Conservation (phyloP, 2,797 vertebrate genomes). For the Hemitrygon akajei region DNA sequence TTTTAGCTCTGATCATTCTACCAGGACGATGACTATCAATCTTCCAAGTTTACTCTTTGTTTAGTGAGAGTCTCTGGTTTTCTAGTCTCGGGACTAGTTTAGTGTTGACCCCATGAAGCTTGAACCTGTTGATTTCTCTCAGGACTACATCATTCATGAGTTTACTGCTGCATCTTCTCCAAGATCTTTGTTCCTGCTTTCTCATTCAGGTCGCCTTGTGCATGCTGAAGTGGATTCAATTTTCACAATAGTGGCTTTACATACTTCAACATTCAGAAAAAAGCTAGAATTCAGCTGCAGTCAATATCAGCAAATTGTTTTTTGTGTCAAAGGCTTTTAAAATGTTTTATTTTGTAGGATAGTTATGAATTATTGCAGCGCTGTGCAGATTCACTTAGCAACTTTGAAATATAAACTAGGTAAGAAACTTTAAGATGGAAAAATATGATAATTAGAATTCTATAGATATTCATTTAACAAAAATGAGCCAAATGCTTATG, state of each 20-base stretch:
- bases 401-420: neutral
- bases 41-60: too few species aligned
- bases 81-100: too few species aligned
- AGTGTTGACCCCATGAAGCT: too few species aligned
- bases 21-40: too few species aligned
- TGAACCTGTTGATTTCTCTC: too few species aligned
- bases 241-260: neutral
- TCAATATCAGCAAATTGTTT: neutral
- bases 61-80: too few species aligned
- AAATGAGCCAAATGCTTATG: neutral
- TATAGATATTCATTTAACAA: constrained; percentile 7
- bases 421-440: neutral
- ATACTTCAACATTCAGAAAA: neutral
- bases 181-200: neutral
- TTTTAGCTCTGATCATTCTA: too few species aligned
- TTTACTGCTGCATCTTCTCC: too few species aligned
- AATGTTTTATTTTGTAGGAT: neutral
- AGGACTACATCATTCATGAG: too few species aligned
- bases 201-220: too few species aligned
- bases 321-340: neutral
- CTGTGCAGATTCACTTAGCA: neutral
- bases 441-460: neutral
- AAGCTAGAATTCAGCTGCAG: neutral
- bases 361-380: neutral
- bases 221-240: too few species aligned